Base-by-base conservation (phyloP, 2,797 vertebrate species). In the Euphonia xanthogaster region DNA sequence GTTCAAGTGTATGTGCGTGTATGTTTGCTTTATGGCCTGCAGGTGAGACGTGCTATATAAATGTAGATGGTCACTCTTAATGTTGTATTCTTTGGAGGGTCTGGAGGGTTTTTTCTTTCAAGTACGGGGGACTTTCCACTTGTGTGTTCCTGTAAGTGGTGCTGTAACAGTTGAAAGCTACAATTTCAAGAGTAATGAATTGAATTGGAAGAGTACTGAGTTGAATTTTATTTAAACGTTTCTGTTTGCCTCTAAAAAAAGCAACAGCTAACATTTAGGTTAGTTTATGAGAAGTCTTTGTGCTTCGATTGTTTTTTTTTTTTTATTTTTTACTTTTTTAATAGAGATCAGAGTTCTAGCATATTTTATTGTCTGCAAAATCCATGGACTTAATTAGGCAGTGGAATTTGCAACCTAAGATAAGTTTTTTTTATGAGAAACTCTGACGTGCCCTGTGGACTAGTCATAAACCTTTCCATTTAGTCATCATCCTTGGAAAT, bases 321-420 rank as follows among this genome's bases (percentile, higher is more conserved):
- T 67, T 10, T 55, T 12, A 5, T 53, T 19, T 33, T 54, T 72
- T 19, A 14, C 10, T n/a, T n/a, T 74, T 62, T 51, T 7, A 67
- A 21, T 68, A 42, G 40, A 66, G 60, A 62, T 70, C 77, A 65
- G 81, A 91, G 73, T 91, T 93, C 82, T 71, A 55, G 17, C 17
- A 6, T 70, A 53, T 78, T 65, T 93, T 90, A 54, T 72, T 83
- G 62, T 94, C 40, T 89, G 84, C 54, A 72, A 39, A 77, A 83
- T 77, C 79, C 40, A 17, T 33, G 79, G 66, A 61, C 53, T 93
- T 92, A 94, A 89, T 91, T 68, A 93, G 88, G 33, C 55, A 42
- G 51, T 95, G 81, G 83, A 96, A 91, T 97, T 97, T 97, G 87
- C 95, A 97, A 90, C 77, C 54, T 48, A 11, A 87, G 94, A 95